Base-by-base conservation (phyloP, 2,888 invertebrate genomes). In the Napeogenes inachia region DNA sequence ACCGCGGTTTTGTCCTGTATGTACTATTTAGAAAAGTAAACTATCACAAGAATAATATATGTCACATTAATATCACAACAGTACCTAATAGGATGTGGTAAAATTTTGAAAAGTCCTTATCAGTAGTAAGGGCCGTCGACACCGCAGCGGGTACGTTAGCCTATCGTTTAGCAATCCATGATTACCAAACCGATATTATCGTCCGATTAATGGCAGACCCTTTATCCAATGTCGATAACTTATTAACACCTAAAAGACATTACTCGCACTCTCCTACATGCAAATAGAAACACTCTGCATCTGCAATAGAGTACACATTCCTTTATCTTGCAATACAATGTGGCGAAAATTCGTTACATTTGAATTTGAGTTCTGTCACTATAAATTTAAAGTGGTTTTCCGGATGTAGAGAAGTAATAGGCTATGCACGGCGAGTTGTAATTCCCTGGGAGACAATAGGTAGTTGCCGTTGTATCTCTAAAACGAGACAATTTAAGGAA, bases 131-230 rank as follows among this genome's bases (percentile, higher is more conserved):
- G 79, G 75, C 75, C 79, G 77, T 82, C 77, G 81, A 75, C 81
- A 79, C 78, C 72, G 70, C 70, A 71, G 73, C 50, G 50, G 76
- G 75, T 77, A 76, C 76, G 81, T 81, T 81, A 80, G 81, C 84
- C 82, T 80, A 84, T 81, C 85, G 80, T 84, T 87, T 83, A 84
- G 85, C 83, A 85, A 87, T 86, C 85, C 82, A 78, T 81, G 86
- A 85, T 87, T 86, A 86, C 86, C 73, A 78, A 79, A 77, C 80
- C 81, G 87, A 87, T 87, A 85, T 86, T 87, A 87, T 87, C 87
- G 79, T 73, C 81, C 85, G 87, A 87, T 87, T 87, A 87, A 88
- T 88, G 84, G 80, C 72, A 69, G 76, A 80, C 85, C 86, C 85
- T 87, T 85, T 87, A 87, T 86, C 86, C 86, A 82, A 84, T 79